phyloP scores from a whole-genome alignment of 2,113 vertebrate species.

The Mus pahari region DNA sequence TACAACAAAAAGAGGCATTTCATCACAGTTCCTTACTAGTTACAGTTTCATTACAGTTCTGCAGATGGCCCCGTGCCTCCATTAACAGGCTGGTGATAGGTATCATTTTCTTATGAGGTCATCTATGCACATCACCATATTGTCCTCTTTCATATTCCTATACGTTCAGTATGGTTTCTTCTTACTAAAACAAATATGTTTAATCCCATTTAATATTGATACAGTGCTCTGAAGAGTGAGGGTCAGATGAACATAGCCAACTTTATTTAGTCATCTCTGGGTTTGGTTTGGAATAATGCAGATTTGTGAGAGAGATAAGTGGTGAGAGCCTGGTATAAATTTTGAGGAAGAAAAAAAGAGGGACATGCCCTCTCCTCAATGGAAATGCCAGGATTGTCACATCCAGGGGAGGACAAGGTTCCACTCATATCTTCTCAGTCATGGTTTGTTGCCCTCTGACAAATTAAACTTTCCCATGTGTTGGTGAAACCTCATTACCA shows the following conservation, averaged over 20 bases:
- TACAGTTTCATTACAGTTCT: background rate
- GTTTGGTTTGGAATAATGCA: background rate
- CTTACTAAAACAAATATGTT: background rate
- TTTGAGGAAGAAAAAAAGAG: background rate
- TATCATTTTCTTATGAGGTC: background rate
- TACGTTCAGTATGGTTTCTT: background rate
- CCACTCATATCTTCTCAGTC: background rate
- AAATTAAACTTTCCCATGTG: background rate
- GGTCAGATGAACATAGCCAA: background rate
- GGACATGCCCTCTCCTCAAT: rapidly evolving
- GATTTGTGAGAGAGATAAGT: background rate
- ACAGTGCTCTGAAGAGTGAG: background rate
- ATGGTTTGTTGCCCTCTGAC: conserved; percentile 57
- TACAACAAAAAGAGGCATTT: background rate
- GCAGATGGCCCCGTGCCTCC: too few relatives aligned
- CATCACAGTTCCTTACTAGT: rapidly evolving
- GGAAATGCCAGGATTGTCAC: conserved; percentile 26
- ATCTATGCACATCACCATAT: background rate
- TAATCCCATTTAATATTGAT: background rate
- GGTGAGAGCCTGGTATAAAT: background rate
- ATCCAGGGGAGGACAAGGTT: background rate
- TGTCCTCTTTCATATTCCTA: background rate
- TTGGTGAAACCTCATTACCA: conserved; percentile 58
- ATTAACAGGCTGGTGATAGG: background rate
- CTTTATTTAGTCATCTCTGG: background rate